Base-by-base conservation (phyloP, 2,888 invertebrate species). In the Apotomis betuletana region DNA sequence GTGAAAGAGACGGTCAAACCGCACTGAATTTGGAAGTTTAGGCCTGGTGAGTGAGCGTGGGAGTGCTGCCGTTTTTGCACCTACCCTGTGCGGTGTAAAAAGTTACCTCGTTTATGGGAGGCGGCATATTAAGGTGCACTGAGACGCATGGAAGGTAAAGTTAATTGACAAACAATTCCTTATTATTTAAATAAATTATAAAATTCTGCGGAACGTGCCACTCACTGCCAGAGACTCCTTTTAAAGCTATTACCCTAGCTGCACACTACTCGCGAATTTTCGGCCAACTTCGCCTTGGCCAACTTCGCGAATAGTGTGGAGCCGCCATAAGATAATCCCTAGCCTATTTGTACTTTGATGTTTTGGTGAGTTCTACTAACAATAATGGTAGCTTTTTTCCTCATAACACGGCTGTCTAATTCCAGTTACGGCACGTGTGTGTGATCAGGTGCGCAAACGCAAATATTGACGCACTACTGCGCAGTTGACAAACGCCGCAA, bases 371-470 rank as follows among this genome's bases (percentile, higher is more conserved):
- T 27, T 27, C 41, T 41, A 41, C 41, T 41, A 12, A 49, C 49
- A 9, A 49, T 10, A 49, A 49, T 49, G 49, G 49, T 49, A 49
- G 49, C 10, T 6, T 15, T 46, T 8, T 46, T 36, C 46, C 65
- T 57, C 46, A 46, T 27, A 57, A 55, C 64, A 10, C 10, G 49
- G 49, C 49, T 49, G 12, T 64, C 44, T 64, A 64, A 64, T 65
- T 65, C 65, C 55, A 57, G 65, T 65, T 27, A 65, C 55, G 54
- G n/a, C 54, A 54, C n/a, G 13, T 13, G 10, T 67, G 67, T 71
- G 61, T 71, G 67, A 71, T 71, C 71, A 71, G 71, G 51, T 71
- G 71, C 67, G 65, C 70, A 67, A 55, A 57, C 51, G 71, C 55
- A 55, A 67, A 71, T 67, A 67, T 71, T 71, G 61, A 71, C 71